phyloP scores from a whole-genome alignment of 2,888 invertebrate species.

The Tromatobia lineatoria region DNA sequence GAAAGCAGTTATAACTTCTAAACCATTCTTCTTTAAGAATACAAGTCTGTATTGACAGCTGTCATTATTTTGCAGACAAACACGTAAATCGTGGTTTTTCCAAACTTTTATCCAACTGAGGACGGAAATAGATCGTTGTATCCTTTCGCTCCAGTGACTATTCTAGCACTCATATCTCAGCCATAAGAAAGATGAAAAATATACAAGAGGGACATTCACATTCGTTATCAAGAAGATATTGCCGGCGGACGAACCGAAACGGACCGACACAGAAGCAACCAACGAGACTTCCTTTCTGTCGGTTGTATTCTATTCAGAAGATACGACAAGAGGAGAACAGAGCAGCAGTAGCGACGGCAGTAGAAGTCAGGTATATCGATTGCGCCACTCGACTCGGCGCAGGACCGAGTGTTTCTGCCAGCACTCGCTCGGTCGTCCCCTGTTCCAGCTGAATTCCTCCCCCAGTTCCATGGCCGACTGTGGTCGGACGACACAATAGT shows the following conservation, averaged over 20 bases:
- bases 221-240: slow-evolving; percentile 40
- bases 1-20: background rate
- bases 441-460: slow-evolving; percentile 50
- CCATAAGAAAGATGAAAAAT: slow-evolving; percentile 13
- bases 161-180: background rate
- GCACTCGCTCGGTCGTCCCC: slow-evolving; percentile 15
- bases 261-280: slow-evolving; percentile 28
- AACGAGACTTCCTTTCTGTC: slow-evolving; percentile 26
- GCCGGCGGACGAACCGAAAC: slow-evolving; percentile 16
- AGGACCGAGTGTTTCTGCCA: slow-evolving; percentile 39
- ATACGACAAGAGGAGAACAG: slow-evolving; percentile 22
- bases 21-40: background rate
- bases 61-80: slow-evolving; percentile 5
- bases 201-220: slow-evolving; percentile 32
- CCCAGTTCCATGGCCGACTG: slow-evolving; percentile 53
- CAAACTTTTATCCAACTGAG: background rate
- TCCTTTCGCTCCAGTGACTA: background rate
- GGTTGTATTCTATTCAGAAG: slow-evolving; percentile 34
- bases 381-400: slow-evolving; percentile 55
- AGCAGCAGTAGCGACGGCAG: background rate
- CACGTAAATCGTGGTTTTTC: background rate
- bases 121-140: slow-evolving; percentile 11
- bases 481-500: slow-evolving; percentile 44
- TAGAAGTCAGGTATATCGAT: slow-evolving; percentile 56
- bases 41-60: slow-evolving; percentile 25